Conservation (phyloP, 2,888 invertebrate genomes). For the Prosapia bicincta region DNA sequence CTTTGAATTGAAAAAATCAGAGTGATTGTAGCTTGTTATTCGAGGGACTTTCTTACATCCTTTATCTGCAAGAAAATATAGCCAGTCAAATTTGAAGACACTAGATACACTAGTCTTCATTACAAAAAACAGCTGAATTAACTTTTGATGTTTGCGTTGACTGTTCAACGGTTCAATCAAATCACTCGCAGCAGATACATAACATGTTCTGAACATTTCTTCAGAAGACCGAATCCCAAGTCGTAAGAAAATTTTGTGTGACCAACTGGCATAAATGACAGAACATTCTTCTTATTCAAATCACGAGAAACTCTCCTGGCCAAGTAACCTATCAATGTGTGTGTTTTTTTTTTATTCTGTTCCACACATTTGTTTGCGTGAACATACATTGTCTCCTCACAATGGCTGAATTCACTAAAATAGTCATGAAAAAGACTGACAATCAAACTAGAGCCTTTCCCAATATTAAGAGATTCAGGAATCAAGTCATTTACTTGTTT, state of each 20-base stretch:
- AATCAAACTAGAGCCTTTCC: slow-evolving; percentile 24
- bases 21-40: not conserved
- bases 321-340: slow-evolving; percentile 9
- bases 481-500: too few relatives aligned
- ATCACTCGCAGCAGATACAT: not conserved
- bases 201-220: too few relatives aligned
- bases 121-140: not conserved
- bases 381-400: slow-evolving; percentile 12
- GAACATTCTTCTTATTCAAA: not conserved
- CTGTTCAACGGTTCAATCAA: not conserved
- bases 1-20: too few relatives aligned
- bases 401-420: not conserved
- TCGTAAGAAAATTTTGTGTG: not conserved
- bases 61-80: not conserved
- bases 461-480: too few relatives aligned
- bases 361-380: slow-evolving; percentile 29
- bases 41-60: not conserved
- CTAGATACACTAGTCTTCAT: not conserved
- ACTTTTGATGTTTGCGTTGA: not conserved
- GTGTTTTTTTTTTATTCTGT: slow-evolving; percentile 32
- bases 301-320: not conserved
- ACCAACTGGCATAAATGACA: too few relatives aligned
- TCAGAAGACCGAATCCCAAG: not conserved
- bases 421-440: slow-evolving; percentile 23
- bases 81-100: not conserved